Evolutionary conservation across 1,140 invertebrate species (phyloP).

Genomic region (Drosophila dunni): DNA sequence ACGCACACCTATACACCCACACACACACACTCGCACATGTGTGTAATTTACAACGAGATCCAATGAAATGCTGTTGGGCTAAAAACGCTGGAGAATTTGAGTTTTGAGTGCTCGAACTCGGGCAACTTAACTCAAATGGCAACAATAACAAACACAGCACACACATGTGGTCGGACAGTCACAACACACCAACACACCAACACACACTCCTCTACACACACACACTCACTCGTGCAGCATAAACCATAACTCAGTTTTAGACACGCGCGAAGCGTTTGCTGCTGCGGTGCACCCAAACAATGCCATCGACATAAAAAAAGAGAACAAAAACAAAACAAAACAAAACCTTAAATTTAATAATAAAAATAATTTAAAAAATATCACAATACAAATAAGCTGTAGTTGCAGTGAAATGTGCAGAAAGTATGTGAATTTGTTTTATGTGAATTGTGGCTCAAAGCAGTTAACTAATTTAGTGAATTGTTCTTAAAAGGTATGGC

Average conservation of each 20-base stretch:
- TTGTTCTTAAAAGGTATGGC: too few relatives aligned
- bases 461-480: too few relatives aligned
- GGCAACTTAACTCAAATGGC: slow-evolving; percentile 38
- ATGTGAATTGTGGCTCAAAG: too few relatives aligned
- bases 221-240: slow-evolving; percentile 7
- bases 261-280: slow-evolving; percentile 43
- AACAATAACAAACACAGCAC: slow-evolving; percentile 23
- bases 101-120: slow-evolving; percentile 13
- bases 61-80: slow-evolving; percentile 52
- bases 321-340: slow-evolving; percentile 5
- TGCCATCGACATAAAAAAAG: slow-evolving; percentile 10
- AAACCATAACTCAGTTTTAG: slow-evolving; percentile 42
- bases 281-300: slow-evolving; percentile 35
- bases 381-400: not conserved
- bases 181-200: slow-evolving; percentile 4
- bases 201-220: slow-evolving; percentile 10
- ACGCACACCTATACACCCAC: not conserved
- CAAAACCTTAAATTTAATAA: slow-evolving; percentile 11
- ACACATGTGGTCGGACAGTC: slow-evolving; percentile 29
- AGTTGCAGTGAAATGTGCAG: too few relatives aligned
- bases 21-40: slow-evolving; percentile 16
- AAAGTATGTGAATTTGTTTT: too few relatives aligned
- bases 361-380: not conserved
- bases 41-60: slow-evolving; percentile 49
- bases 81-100: slow-evolving; percentile 8